These are phyloP conservation scores for Syrphus vitripennis DNA, from an alignment of 2,888 invertebrate genomes.

Conservation along the genomic window DNA sequence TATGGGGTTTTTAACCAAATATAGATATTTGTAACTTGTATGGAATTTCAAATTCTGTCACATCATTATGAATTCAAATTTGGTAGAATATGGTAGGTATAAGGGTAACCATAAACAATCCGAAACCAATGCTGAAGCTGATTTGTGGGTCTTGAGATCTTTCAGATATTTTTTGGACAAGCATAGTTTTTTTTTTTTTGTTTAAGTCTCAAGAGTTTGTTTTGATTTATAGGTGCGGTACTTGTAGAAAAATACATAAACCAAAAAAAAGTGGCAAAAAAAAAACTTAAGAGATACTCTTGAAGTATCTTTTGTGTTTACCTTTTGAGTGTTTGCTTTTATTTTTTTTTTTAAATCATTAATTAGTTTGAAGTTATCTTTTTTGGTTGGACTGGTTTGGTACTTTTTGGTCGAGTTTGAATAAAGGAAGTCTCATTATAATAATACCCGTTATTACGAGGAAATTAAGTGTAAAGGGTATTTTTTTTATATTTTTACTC, in stretches of 20 bases:
- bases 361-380: slow-evolving; percentile 14
- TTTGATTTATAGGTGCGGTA: slow-evolving; percentile 65
- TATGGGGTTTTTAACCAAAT: slow-evolving; percentile 18
- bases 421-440: neutral
- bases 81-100: neutral
- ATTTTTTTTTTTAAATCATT: neutral
- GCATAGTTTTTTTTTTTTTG: neutral
- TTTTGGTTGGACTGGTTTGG: neutral
- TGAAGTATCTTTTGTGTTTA: slow-evolving; percentile 24
- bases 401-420: neutral
- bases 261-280: slow-evolving; percentile 11
- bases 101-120: slow-evolving; percentile 9
- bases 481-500: neutral
- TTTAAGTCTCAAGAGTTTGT: slow-evolving; percentile 11
- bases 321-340: neutral
- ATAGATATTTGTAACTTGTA: slow-evolving; percentile 39
- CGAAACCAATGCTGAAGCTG: slow-evolving; percentile 3
- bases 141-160: slow-evolving; percentile 14
- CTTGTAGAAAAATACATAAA: slow-evolving; percentile 27
- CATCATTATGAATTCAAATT: slow-evolving; percentile 48
- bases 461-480: slow-evolving; percentile 19
- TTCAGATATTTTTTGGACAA: slow-evolving; percentile 15
- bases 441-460: neutral
- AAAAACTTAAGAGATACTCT: neutral
- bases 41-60: slow-evolving; percentile 48